Evolutionary conservation across 1,140 invertebrate species (phyloP).

Genomic region (Cydia fagiglandana): DNA sequence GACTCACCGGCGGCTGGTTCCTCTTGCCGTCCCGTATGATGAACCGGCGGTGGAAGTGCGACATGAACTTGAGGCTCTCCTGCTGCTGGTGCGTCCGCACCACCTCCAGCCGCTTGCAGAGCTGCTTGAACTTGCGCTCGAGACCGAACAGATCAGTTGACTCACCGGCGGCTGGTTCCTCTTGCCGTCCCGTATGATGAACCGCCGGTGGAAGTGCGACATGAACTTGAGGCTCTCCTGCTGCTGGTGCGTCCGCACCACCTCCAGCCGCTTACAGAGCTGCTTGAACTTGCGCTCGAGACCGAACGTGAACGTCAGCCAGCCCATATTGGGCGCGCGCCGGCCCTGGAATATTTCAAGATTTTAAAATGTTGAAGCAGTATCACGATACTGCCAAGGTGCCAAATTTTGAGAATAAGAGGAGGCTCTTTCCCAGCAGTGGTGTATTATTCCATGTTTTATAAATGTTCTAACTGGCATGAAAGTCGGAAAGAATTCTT

Average conservation of each 20-base stretch:
- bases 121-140: slow-evolving; percentile 98
- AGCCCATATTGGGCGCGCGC: slow-evolving; percentile 99
- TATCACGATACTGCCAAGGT: too few relatives aligned
- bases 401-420: too few relatives aligned
- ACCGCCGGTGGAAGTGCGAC: slow-evolving; percentile 97
- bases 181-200: slow-evolving; percentile 96
- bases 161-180: slow-evolving; percentile 81
- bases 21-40: slow-evolving; percentile 95
- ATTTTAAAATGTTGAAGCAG: too few relatives aligned
- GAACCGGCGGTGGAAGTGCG: slow-evolving; percentile 98
- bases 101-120: slow-evolving; percentile 97
- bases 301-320: slow-evolving; percentile 99
- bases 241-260: slow-evolving; percentile 98
- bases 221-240: slow-evolving; percentile 99
- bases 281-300: slow-evolving; percentile 99
- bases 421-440: too few relatives aligned
- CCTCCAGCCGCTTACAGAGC: slow-evolving; percentile 96
- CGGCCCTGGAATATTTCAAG: slow-evolving; percentile 71
- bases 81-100: slow-evolving; percentile 99
- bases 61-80: slow-evolving; percentile 99
- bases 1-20: slow-evolving; percentile 77
- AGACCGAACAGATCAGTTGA: too few relatives aligned
- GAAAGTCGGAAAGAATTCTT: too few relatives aligned
- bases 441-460: too few relatives aligned
- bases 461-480: too few relatives aligned